A percentile compares a stretch with the other conserved stretches of the same genome.
phyloP scores from a whole-genome alignment of 2,888 invertebrate species.

The Elgonia sp. region DNA sequence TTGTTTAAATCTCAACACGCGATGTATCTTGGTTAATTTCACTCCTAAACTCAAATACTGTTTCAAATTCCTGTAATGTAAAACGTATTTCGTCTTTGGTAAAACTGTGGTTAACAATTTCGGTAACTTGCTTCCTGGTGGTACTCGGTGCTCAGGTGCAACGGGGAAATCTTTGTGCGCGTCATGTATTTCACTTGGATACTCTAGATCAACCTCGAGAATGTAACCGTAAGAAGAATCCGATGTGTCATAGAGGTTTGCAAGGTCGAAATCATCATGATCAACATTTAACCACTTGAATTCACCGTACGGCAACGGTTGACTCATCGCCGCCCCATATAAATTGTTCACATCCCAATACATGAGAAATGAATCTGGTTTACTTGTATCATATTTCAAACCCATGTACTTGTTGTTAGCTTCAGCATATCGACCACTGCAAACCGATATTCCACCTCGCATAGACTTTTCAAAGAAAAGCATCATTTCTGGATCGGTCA shows the following conservation, averaged over 20 bases:
- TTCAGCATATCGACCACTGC: slow-evolving; percentile 53
- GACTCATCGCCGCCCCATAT: slow-evolving; percentile 71
- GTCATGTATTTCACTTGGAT: slow-evolving; percentile 45
- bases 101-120: slow-evolving; percentile 53
- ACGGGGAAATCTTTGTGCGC: slow-evolving; percentile 31
- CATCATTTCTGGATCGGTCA: slow-evolving; percentile 36
- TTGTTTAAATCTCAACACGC: slow-evolving; percentile 43
- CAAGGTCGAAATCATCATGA: slow-evolving; percentile 25
- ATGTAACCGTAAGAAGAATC: slow-evolving; percentile 44
- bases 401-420: slow-evolving; percentile 47
- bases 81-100: slow-evolving; percentile 21
- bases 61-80: slow-evolving; percentile 14
- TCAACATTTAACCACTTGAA: slow-evolving; percentile 70
- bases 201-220: slow-evolving; percentile 56
- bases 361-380: slow-evolving; percentile 63
- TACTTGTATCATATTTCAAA: slow-evolving; percentile 57
- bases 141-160: slow-evolving; percentile 44
- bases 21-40: slow-evolving; percentile 28
- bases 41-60: slow-evolving; percentile 40
- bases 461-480: slow-evolving; percentile 6
- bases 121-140: slow-evolving; percentile 35
- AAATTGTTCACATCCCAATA: slow-evolving; percentile 79
- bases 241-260: neutral
- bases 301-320: slow-evolving; percentile 69
- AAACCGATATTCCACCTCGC: slow-evolving; percentile 9